phyloP scores from a whole-genome alignment of 2,797 vertebrate genomes.

The Gambelia wislizenii region DNA sequence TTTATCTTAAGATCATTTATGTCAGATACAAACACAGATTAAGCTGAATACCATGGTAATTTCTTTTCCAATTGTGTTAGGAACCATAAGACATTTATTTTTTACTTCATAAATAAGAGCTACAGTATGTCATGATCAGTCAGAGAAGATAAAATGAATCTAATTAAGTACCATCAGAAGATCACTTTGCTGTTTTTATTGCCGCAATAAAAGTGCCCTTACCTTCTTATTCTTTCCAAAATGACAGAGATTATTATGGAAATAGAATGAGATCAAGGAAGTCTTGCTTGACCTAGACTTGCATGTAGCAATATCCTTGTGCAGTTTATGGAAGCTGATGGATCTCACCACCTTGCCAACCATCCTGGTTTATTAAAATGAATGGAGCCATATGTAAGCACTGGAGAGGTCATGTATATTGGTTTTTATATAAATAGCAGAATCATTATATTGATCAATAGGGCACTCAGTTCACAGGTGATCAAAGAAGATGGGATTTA shows the following conservation, averaged over 20 bases:
- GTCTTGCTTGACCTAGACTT: slow-evolving; percentile 68
- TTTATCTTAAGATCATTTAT: slow-evolving; percentile 84
- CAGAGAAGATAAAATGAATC: slow-evolving; percentile 77
- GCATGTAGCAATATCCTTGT: slow-evolving; percentile 64
- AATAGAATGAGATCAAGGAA: slow-evolving; percentile 69
- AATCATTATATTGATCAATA: slow-evolving; percentile 68
- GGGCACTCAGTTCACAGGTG: slow-evolving; percentile 49
- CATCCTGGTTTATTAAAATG: slow-evolving; percentile 70
- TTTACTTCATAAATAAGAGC: slow-evolving; percentile 78
- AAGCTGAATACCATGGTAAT: slow-evolving; percentile 73
- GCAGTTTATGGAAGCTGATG: slow-evolving; percentile 59
- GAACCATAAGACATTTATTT: slow-evolving; percentile 74
- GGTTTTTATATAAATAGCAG: slow-evolving; percentile 67
- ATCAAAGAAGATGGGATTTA: slow-evolving; percentile 62
- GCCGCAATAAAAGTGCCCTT: slow-evolving; percentile 76
- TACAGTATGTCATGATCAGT: slow-evolving; percentile 75
- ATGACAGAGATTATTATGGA: slow-evolving; percentile 78
- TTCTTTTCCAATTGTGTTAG: slow-evolving; percentile 75
- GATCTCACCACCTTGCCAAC: slow-evolving; percentile 64
- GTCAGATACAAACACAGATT: slow-evolving; percentile 79
- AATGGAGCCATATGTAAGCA: slow-evolving; percentile 67
- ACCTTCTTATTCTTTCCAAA: slow-evolving; percentile 77
- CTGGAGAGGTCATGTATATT: slow-evolving; percentile 62
- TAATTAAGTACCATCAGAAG: slow-evolving; percentile 80
- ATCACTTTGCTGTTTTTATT: slow-evolving; percentile 79